Evolutionary conservation across 2,113 vertebrate species (phyloP).

Genomic region (Verasper variegatus): DNA sequence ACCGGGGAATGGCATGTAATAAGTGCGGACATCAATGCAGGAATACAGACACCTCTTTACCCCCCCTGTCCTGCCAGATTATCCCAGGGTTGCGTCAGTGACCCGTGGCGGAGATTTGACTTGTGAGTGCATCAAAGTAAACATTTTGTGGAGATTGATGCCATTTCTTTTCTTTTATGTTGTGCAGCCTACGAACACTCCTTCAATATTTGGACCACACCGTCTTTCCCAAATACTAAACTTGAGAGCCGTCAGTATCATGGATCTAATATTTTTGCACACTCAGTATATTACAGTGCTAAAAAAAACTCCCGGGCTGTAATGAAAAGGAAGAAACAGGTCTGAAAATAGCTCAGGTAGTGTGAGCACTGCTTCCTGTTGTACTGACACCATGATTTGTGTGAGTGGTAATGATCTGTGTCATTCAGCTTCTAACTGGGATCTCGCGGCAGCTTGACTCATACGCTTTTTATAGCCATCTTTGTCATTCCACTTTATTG

Average conservation of each 20-base stretch:
- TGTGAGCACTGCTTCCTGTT: conserved; percentile 47
- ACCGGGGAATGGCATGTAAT: conserved; percentile 38
- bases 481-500: conserved; percentile 63
- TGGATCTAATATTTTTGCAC: conserved; percentile 12
- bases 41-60: conserved; percentile 21
- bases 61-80: conserved; percentile 50
- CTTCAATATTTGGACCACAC: too few species aligned
- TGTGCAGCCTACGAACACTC: not conserved
- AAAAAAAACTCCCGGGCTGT: not conserved
- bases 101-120: conserved; percentile 30
- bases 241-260: not conserved
- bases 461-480: conserved; percentile 70
- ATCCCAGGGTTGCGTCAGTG: conserved; percentile 50
- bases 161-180: conserved; percentile 9
- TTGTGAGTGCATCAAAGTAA: conserved; percentile 45
- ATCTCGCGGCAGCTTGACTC: conserved; percentile 72
- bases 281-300: conserved; percentile 10
- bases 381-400: conserved; percentile 53
- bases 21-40: conserved; percentile 39
- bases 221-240: too few species aligned
- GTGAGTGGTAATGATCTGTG: conserved; percentile 71
- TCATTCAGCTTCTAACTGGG: conserved; percentile 72
- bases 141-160: conserved; percentile 12
- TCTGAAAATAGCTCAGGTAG: conserved; percentile 54
- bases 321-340: conserved; percentile 4